Evolutionary conservation across 2,888 invertebrate genomes (phyloP), one percentile per base, ranked within the genome.

Genomic region (Tineola bisselliella): DNA sequence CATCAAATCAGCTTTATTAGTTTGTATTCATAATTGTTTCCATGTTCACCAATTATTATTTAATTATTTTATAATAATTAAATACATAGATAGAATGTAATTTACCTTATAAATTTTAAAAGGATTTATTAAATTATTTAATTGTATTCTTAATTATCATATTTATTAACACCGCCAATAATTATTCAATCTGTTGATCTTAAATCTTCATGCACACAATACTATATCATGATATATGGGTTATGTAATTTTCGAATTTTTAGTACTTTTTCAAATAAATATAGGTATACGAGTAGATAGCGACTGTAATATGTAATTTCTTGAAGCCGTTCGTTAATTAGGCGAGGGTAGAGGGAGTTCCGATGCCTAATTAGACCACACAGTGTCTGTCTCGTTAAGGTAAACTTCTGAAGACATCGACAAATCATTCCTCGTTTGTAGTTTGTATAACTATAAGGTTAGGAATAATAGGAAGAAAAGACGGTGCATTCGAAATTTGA

Each of bases 361-460:
- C 33, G 38, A 18, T 48, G 58, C 44, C 61, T 58, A 61, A 61
- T 61, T 61, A 58, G 61, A 61, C 58, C 57, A 58, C 61, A 61
- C 58, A 18, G 57, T 43, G 43, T 8, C 43, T 43, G 43, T 48
- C 48, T 48, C 48, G 8, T 48, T 48, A 10, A 48, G 48, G 48
- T 48, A 17, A 2, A 15, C 48, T 17, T 48, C 15, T 15, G 15
- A 48, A 48, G 10, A 17, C 48, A 48, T 10, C 48, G n/a, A 48
- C 48, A 48, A 17, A 48, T 10, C 48, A 38, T 38, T 38, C 3
- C 38, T n/a, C 6, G 25, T 25, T 6, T 25, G 25, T 25, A 25
- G 25, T 25, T 25, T 25, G 6, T 25, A 4, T 25, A 25, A 25
- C 6, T 6, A 25, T 25, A 25, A 6, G 25, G 25, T 25, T 25